Evolutionary conservation across 2,888 invertebrate genomes (phyloP), one percentile per base, ranked within the genome.

Genomic region (Lampropteryx suffumata): DNA sequence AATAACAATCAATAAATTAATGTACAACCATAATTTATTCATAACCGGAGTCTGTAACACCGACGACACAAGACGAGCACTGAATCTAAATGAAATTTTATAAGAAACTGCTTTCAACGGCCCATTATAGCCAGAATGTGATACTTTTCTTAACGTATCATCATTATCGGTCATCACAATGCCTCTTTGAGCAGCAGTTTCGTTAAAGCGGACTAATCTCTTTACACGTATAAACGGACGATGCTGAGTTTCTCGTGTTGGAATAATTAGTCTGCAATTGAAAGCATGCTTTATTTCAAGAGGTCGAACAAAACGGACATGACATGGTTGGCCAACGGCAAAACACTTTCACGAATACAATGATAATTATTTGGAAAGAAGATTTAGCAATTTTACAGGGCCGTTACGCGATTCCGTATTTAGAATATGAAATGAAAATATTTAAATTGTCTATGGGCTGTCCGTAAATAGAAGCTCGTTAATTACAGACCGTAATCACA

Each of bases 1-100:
- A 90, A 90, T 89, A 87, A 90, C 89, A 90, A 90, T 90, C 84
- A 88, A 88, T 90, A 90, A 90, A 89, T 89, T 90, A 89, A 90
- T 90, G 87, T 87, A 83, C 76, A 69, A 60, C 70, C 67, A 73
- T 89, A 86, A 89, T 85, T 73, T 90, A 90, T 89, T 88, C 89
- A 84, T 82, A 82, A 80, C 75, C 77, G 71, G 78, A 77, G 81
- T 73, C 72, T 79, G 82, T 77, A 82, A 81, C 83, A 73, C 67
- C 76, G 78, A 57, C 71, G 79, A 71, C 79, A 71, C 4, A 17
- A 4, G 73, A 88, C 89, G 82, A 78, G 80, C 59, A 45, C 79
- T 82, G 89, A 89, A 90, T 90, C 83, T 75, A 84, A 89, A 89
- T 86, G 76, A 84, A 82, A 87, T 80, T 88, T 86, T 84, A 85